Evolutionary conservation across 2,888 invertebrate species (phyloP).

Genomic region (Drosophila robusta): DNA sequence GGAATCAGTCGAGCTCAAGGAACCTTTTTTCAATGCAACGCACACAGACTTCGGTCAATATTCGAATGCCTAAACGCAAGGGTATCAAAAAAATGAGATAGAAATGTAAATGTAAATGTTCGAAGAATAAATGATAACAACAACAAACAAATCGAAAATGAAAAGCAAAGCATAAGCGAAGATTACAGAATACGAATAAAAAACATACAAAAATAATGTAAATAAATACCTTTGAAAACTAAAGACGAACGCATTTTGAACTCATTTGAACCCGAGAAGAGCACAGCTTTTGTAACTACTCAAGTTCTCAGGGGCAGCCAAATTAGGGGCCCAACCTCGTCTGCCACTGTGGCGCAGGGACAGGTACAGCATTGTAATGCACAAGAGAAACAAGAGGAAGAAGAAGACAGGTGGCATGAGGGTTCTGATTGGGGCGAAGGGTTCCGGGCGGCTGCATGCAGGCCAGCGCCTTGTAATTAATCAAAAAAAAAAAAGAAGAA

Average conservation of each 20-base stretch:
- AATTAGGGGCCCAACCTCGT: slow-evolving; percentile 45
- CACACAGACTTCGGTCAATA: not conserved
- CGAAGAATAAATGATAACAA: slow-evolving; percentile 56
- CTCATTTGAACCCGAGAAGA: slow-evolving; percentile 65
- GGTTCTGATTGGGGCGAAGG: slow-evolving; percentile 24
- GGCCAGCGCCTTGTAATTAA: slow-evolving; percentile 64
- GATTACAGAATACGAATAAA: slow-evolving; percentile 35
- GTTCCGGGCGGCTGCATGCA: slow-evolving; percentile 35
- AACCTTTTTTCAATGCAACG: not conserved
- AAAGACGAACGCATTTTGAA: slow-evolving; percentile 55
- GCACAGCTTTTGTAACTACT: slow-evolving; percentile 34
- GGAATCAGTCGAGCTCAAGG: no score
- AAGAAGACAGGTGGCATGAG: slow-evolving; percentile 37
- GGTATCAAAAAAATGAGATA: slow-evolving; percentile 12
- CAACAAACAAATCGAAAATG: slow-evolving; percentile 61
- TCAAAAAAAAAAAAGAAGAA: slow-evolving; percentile 46
- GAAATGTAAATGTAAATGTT: slow-evolving; percentile 35
- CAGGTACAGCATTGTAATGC: slow-evolving; percentile 53
- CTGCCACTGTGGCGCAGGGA: slow-evolving; percentile 23
- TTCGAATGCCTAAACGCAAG: not conserved
- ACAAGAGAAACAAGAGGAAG: slow-evolving; percentile 12
- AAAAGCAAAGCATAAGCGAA: slow-evolving; percentile 17
- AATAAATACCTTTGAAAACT: slow-evolving; percentile 55
- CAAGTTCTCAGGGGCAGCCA: slow-evolving; percentile 31
- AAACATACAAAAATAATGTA: slow-evolving; percentile 36